These are phyloP conservation scores for Vidua macroura DNA, from an alignment of 2,113 vertebrate species.

Conservation along the genomic window DNA sequence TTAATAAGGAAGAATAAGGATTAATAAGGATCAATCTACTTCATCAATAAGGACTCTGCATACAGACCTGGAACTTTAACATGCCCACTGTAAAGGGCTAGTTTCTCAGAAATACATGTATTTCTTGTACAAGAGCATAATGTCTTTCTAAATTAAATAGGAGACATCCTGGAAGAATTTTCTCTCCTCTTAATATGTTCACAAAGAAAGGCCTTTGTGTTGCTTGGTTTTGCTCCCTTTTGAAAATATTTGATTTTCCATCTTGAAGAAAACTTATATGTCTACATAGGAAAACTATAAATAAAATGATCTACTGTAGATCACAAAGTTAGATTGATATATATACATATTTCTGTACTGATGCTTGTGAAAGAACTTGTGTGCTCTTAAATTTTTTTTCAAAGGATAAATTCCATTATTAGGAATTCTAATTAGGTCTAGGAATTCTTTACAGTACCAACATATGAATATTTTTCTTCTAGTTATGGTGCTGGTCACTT, in stretches of 20 bases:
- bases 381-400: not conserved
- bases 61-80: not conserved
- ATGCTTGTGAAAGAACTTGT: not conserved
- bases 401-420: not conserved
- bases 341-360: not conserved
- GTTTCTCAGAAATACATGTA: not conserved
- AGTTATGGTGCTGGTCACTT: not conserved
- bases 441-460: not conserved
- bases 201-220: not conserved
- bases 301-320: not conserved
- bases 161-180: not conserved
- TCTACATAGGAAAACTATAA: not conserved
- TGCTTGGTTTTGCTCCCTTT: not conserved
- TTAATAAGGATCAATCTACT: too few species aligned
- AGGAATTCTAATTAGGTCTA: not conserved
- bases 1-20: not conserved
- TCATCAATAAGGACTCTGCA: not conserved
- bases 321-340: not conserved
- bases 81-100: rapidly evolving
- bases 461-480: not conserved
- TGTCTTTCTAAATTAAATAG: not conserved
- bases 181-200: not conserved
- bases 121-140: not conserved
- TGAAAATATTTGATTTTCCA: not conserved
- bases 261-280: not conserved